Percentiles rank a stretch among this genome's conserved stretches.
These are phyloP conservation scores for Acleris laterana DNA, from an alignment of 2,888 invertebrate species.

Conservation along the genomic window DNA sequence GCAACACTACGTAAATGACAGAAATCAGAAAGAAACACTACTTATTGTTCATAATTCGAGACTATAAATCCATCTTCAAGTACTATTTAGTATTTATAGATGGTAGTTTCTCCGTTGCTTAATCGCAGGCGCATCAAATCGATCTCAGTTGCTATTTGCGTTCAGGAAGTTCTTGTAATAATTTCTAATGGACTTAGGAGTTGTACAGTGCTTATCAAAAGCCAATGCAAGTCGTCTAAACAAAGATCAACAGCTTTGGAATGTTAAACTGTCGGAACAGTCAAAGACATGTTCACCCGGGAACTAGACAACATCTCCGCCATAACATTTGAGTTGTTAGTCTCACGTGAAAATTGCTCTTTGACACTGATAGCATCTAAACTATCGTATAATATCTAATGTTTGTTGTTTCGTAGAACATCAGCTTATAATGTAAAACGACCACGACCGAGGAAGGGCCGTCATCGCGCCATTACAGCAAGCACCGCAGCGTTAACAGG, in stretches of 20 bases:
- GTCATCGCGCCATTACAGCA: conserved; percentile 69
- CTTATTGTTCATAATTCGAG: conserved; percentile 1
- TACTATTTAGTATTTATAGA: conserved; percentile 24
- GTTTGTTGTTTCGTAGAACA: conserved; percentile 47
- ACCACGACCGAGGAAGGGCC: conserved; percentile 69
- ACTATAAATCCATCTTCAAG: conserved; percentile 25
- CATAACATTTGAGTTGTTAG: conserved; percentile 18
- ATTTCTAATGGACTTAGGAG: conserved; percentile 39
- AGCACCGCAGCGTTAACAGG: conserved; percentile 73
- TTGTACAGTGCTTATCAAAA: conserved; percentile 11
- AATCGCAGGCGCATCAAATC: conserved; percentile 59
- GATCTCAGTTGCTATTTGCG: conserved; percentile 58
- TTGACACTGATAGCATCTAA: conserved; percentile 38
- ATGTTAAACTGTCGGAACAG: conserved; percentile 10
- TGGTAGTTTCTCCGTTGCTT: conserved; percentile 51
- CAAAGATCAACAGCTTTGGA: conserved; percentile 4
- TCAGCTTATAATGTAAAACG: conserved; percentile 64
- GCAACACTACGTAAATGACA: background rate
- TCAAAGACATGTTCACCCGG: conserved; percentile 13
- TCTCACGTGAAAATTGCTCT: conserved; percentile 34
- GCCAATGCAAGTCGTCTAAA: conserved; percentile 3
- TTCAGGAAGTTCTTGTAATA: conserved; percentile 60
- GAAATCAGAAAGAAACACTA: background rate
- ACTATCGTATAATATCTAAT: conserved; percentile 50
- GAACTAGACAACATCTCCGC: conserved; percentile 6